Evolutionary conservation across 2,797 vertebrate species (phyloP).

Genomic region (Glyptemys insculpta): DNA sequence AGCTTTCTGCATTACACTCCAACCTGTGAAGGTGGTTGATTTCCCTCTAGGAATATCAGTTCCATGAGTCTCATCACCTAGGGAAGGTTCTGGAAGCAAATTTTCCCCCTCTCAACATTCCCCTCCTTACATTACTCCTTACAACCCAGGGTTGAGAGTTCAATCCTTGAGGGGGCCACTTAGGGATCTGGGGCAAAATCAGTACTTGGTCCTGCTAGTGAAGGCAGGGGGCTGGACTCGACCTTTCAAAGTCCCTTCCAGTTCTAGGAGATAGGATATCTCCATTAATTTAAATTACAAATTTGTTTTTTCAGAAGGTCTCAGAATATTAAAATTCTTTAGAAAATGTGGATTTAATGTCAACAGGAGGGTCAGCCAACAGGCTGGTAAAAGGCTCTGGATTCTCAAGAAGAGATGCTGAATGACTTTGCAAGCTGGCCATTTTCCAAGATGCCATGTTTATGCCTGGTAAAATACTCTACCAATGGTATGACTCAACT

Average conservation of each 20-base stretch:
- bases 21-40: not conserved
- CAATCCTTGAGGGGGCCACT: too few relatives aligned
- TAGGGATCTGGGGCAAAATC: too few relatives aligned
- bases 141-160: too few relatives aligned
- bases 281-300: not conserved
- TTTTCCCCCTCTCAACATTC: not conserved
- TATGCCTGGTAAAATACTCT: not conserved
- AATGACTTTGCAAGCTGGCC: not conserved
- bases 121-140: not conserved
- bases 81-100: not conserved
- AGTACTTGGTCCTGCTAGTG: too few relatives aligned
- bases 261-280: too few relatives aligned
- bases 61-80: not conserved
- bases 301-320: not conserved
- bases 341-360: too few relatives aligned
- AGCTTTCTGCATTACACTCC: not conserved
- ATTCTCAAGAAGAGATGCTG: not conserved
- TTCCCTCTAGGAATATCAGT: not conserved
- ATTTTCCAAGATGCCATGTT: not conserved
- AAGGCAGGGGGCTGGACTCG: too few relatives aligned
- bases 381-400: not conserved
- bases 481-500: not conserved
- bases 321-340: too few relatives aligned
- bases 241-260: too few relatives aligned
- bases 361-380: not conserved